Conservation (phyloP, 2,113 vertebrate genomes). For the Tragelaphus buxtoni region DNA sequence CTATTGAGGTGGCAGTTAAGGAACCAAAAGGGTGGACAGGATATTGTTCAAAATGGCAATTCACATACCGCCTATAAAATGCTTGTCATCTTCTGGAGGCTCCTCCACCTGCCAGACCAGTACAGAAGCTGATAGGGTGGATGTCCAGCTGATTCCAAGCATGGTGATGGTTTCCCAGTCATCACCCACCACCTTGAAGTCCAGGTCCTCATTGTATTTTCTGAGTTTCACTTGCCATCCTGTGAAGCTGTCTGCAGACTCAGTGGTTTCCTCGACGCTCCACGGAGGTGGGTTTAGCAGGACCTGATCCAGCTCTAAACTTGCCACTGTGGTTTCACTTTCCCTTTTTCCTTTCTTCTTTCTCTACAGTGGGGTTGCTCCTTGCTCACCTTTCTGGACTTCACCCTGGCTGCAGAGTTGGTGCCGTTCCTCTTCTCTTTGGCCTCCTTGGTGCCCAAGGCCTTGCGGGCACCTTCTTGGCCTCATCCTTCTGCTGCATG, state of each 20-base stretch:
- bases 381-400: not conserved
- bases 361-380: not conserved
- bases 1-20: not conserved
- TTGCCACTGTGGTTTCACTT: not conserved
- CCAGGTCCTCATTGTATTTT: not conserved
- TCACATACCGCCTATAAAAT: not conserved
- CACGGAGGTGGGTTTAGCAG: not conserved
- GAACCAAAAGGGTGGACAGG: not conserved
- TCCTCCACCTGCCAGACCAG: not conserved
- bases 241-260: not conserved
- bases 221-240: not conserved
- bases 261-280: not conserved
- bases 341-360: not conserved
- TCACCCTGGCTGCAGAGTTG: not conserved
- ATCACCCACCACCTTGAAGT: not conserved
- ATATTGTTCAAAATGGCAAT: not conserved
- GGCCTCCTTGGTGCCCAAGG: not conserved
- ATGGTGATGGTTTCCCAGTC: not conserved
- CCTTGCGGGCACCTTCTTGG: not conserved
- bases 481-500: not conserved
- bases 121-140: not conserved
- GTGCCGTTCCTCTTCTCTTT: not conserved
- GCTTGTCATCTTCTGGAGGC: not conserved
- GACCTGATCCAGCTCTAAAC: not conserved
- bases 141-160: not conserved